A percentile compares a stretch with the other conserved stretches of the same genome.
Conservation (phyloP, 1,140 invertebrate species). For the Scylla paramamosain region DNA sequence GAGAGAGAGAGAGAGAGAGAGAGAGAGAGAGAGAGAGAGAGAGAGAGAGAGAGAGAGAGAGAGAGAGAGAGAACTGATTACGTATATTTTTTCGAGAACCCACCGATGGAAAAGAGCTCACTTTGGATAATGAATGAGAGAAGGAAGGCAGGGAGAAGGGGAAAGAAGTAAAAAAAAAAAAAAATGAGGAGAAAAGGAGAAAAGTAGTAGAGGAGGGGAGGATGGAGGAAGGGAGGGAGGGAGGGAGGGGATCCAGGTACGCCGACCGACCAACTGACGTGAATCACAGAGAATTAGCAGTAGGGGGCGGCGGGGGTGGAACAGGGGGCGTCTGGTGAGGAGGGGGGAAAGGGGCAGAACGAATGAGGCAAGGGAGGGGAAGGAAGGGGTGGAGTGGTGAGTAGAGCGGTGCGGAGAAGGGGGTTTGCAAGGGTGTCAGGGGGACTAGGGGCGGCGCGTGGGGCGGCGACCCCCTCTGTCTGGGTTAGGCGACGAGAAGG, state of each 20-base stretch:
- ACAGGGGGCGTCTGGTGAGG: not conserved
- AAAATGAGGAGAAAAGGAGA: not conserved
- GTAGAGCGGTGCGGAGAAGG: not conserved
- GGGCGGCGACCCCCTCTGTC: constrained; percentile 67
- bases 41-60: constrained; percentile 29
- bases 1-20: not conserved
- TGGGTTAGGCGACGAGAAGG: constrained; percentile 50
- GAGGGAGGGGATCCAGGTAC: not conserved
- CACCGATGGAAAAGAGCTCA: too few species aligned
- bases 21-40: not conserved
- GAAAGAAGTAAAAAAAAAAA: not conserved
- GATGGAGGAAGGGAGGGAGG: too few species aligned
- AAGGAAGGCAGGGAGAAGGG: not conserved
- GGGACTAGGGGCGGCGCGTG: constrained; percentile 34
- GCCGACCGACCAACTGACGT: not conserved
- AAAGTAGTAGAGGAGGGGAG: not conserved
- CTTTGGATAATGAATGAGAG: too few species aligned
- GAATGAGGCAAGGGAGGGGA: not conserved
- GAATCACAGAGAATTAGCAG: not conserved
- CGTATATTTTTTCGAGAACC: too few species aligned
- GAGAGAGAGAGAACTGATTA: not conserved
- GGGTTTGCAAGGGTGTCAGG: constrained; percentile 8
- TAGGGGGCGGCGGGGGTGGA: not conserved
- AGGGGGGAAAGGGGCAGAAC: constrained; percentile 5
- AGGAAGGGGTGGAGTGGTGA: not conserved